These are phyloP conservation scores for Pachypeltis micranthus DNA, from an alignment of 1,140 invertebrate species.

Conservation along the genomic window DNA sequence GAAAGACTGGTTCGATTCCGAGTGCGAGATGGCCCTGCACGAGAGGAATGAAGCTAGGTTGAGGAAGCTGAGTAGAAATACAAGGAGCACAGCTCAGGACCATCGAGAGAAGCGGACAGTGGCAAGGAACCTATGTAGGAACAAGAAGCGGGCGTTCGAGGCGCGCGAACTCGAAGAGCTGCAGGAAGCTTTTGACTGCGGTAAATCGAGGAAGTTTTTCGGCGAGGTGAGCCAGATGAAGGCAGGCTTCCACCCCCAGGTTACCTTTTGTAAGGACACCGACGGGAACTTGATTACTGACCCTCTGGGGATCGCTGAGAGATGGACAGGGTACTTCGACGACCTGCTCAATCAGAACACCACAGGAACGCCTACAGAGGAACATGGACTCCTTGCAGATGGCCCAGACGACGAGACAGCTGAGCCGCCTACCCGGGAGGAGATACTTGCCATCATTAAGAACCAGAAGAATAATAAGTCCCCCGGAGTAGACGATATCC, in stretches of 20 bases:
- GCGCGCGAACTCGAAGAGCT: constrained; percentile 15
- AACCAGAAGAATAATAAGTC: constrained; percentile 25
- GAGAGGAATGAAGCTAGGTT: constrained; percentile 12
- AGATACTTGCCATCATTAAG: constrained; percentile 18
- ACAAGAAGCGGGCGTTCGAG: constrained; percentile 20
- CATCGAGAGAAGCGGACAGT: constrained; percentile 11
- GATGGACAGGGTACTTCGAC: constrained; percentile 18
- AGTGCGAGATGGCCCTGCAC: constrained; percentile 12
- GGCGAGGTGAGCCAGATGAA: no score
- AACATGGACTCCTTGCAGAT: not conserved
- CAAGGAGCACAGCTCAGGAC: constrained; percentile 11
- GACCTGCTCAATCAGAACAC: constrained; percentile 11
- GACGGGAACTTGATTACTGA: not conserved
- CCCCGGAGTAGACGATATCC: constrained; percentile 26
- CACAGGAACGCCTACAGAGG: not conserved
- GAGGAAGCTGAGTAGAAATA: constrained; percentile 5
- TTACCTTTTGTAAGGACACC: constrained; percentile 5
- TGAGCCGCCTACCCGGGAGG: constrained; percentile 5
- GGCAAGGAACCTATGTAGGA: constrained; percentile 19
- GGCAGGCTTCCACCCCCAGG: constrained; percentile 19
- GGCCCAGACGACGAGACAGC: not conserved
- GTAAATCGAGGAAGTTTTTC: no score
- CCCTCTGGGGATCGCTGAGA: constrained; percentile 1
- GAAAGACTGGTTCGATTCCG: constrained; percentile 22
- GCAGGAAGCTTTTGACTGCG: constrained; percentile 3